phyloP scores from a whole-genome alignment of 2,797 vertebrate species.

The Platyrinchus mystaceus region DNA sequence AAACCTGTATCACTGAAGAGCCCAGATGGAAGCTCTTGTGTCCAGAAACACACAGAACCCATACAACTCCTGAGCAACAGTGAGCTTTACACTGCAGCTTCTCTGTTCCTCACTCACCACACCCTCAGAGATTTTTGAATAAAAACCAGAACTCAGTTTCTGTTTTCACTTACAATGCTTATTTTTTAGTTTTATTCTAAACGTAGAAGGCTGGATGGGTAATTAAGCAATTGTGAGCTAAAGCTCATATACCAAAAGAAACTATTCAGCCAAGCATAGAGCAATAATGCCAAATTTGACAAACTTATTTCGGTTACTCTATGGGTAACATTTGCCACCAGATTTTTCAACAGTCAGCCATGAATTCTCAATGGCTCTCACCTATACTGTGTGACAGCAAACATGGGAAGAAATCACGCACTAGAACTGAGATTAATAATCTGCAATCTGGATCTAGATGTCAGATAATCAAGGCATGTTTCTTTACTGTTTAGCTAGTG shows the following conservation, averaged over 20 bases:
- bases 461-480: neutral
- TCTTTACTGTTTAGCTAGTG: neutral
- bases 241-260: neutral
- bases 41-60: neutral
- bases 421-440: neutral
- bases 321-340: neutral
- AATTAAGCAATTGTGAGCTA: neutral
- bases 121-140: neutral
- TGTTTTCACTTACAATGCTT: neutral
- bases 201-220: neutral
- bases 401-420: neutral
- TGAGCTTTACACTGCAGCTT: neutral
- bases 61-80: neutral
- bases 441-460: neutral
- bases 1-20: neutral
- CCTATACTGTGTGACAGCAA: rapidly evolving
- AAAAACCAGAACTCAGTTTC: neutral
- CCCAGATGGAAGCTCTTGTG: neutral
- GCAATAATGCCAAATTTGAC: neutral
- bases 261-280: neutral
- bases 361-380: neutral
- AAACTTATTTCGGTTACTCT: neutral
- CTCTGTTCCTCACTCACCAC: neutral
- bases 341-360: neutral
- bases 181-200: neutral